Conservation (phyloP, 2,888 invertebrate species). For the Kuschelorhynchus macadamiae region DNA sequence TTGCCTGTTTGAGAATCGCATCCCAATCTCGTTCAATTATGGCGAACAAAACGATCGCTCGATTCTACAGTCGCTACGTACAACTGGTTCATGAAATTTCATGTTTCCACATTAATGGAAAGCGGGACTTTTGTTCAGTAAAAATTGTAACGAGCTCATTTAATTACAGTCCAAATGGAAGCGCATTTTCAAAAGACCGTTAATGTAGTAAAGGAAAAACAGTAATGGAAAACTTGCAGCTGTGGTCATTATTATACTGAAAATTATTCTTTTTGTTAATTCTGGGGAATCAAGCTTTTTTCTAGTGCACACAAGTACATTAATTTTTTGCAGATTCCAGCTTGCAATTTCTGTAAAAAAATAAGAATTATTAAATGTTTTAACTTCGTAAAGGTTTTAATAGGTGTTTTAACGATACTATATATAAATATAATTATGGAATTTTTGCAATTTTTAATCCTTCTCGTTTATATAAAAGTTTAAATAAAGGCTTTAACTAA, state of each 20-base stretch:
- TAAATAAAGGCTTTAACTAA: too few relatives aligned
- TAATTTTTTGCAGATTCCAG: too few relatives aligned
- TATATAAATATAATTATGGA: too few relatives aligned
- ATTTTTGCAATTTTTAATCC: too few relatives aligned
- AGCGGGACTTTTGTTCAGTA: constrained; percentile 44
- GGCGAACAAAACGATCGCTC: constrained; percentile 22
- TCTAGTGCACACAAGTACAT: too few relatives aligned
- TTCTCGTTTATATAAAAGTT: too few relatives aligned
- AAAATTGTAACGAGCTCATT: constrained; percentile 49
- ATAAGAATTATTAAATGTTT: too few relatives aligned
- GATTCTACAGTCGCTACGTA: constrained; percentile 10
- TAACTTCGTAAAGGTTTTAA: too few relatives aligned
- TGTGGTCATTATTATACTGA: constrained; percentile 33
- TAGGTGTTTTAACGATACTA: too few relatives aligned
- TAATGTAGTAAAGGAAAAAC: constrained; percentile 40
- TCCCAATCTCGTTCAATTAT: constrained; percentile 30
- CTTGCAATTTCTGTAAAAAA: too few relatives aligned
- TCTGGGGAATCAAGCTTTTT: too few relatives aligned
- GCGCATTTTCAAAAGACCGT: constrained; percentile 39
- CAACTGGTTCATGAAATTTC: constrained; percentile 37
- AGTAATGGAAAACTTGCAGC: constrained; percentile 42
- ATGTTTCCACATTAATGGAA: constrained; percentile 47
- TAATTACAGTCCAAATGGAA: constrained; percentile 44
- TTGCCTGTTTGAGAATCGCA: constrained; percentile 11
- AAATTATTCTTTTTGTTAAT: not conserved